A percentile compares a stretch with the other conserved stretches of the same genome.
phyloP scores from a whole-genome alignment of 92 coral and sea anemone genomes.

The Actinostola sp. region DNA sequence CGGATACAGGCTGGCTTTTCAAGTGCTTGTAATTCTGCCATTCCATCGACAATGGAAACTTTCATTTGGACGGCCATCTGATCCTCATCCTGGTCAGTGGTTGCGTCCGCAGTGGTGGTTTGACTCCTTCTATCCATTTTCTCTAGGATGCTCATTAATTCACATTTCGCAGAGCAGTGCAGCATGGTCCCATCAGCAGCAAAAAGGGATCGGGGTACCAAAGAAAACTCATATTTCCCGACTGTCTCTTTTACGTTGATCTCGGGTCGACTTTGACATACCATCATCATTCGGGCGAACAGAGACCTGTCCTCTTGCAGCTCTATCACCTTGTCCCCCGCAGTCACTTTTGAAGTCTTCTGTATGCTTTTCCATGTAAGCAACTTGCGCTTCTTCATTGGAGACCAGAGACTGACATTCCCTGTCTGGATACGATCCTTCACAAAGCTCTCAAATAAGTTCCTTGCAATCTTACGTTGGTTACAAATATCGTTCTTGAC shows the following conservation, averaged over 20 bases:
- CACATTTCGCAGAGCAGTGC: slow-evolving; percentile 51
- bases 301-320: neutral
- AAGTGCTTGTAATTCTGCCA: slow-evolving; percentile 46
- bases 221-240: slow-evolving; percentile 36
- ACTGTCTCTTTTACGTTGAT: slow-evolving; percentile 40
- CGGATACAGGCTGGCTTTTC: slow-evolving; percentile 53
- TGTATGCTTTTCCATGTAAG: neutral
- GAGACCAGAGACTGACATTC: neutral
- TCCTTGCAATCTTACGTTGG: slow-evolving; percentile 10
- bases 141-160: slow-evolving; percentile 45
- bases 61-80: slow-evolving; percentile 23
- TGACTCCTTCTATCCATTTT: no score
- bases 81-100: slow-evolving; percentile 45
- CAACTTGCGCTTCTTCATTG: neutral
- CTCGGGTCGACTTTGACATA: slow-evolving; percentile 19
- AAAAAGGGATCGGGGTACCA: slow-evolving; percentile 54
- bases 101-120: no score
- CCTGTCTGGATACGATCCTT: neutral
- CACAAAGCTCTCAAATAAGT: neutral
- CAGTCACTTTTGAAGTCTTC: neutral
- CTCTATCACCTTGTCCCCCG: neutral
- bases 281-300: slow-evolving; percentile 29
- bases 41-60: slow-evolving; percentile 45
- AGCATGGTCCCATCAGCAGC: slow-evolving; percentile 61
- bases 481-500: slow-evolving; percentile 33